Evolutionary conservation across 2,888 invertebrate species (phyloP), one percentile per base, ranked within the genome.

Genomic region (Diaprepes abbreviatus): DNA sequence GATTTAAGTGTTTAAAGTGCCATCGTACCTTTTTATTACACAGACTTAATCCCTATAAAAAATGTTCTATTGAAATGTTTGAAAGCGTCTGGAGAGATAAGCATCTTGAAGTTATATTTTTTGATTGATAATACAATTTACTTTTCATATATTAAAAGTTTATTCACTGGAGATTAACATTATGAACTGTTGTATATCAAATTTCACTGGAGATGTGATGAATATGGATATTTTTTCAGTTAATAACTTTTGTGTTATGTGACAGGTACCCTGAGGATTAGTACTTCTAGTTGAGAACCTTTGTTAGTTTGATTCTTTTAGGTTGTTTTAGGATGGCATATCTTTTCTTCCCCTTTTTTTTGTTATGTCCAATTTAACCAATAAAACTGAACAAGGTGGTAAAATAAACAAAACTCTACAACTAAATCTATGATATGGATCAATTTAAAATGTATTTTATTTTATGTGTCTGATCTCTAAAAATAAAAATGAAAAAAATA

Each of bases 11-110:
- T 74, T 76, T 74, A 73, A 74, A 76, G 74, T 76, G 70, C 76
- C 75, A 73, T 75, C 73, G 68, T 72, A 67, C 66, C 69, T 71
- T 38, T 74, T 71, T 72, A 72, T 74, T 66, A 72, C 50, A 16
- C 67, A 73, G 62, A 66, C 67, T 71, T 76, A 76, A 76, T 76
- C 76, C 76, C 60, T 71, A 76, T 72, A 75, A 74, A 76, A 76
- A 76, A 71, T 62, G 48, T 28, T 58, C 71, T 67, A 71, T 71
- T 71, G 66, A 71, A 70, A 58, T 63, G 43, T 40, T 62, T 71
- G 66, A 71, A 71, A 62, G 63, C 66, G 63, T 52, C 58, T 62
- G 38, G 38, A 62, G 58, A 71, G 71, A 71, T 71, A 71, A 71
- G 40, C 50, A 71, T 71, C 71, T 71, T 28, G 50, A 43, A 52